Evolutionary conservation across 2,113 vertebrate species (phyloP).

Genomic region (Mesocricetus auratus): DNA sequence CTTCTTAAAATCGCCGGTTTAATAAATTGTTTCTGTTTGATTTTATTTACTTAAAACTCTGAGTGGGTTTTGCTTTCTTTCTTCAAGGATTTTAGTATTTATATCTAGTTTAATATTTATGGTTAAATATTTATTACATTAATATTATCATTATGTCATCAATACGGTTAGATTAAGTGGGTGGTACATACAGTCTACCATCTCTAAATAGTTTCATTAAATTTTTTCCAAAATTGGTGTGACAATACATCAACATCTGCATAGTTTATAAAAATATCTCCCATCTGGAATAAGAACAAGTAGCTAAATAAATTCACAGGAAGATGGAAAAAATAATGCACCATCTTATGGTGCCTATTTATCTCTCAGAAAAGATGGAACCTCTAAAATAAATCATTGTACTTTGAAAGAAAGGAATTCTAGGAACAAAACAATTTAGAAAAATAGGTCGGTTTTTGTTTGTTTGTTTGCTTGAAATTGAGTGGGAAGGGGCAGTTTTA

Average conservation of each 20-base stretch:
- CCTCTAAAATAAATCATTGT: neutral
- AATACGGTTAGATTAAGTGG: slow-evolving; percentile 48
- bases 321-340: neutral
- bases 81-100: slow-evolving; percentile 41
- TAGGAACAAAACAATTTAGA: neutral
- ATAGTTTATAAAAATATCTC: neutral
- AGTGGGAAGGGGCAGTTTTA: neutral
- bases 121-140: neutral
- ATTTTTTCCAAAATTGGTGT: neutral
- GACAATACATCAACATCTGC: slow-evolving; percentile 5
- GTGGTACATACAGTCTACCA: neutral
- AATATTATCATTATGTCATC: slow-evolving; percentile 18
- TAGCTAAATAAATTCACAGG: neutral
- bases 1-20: neutral
- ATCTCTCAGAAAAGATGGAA: neutral
- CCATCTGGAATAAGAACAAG: neutral
- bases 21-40: neutral
- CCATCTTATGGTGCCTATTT: neutral
- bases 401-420: neutral
- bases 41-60: slow-evolving; percentile 8
- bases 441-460: neutral
- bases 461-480: neutral
- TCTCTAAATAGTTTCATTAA: slow-evolving; percentile 50
- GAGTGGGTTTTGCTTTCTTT: neutral
- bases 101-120: slow-evolving; percentile 34